phyloP scores from a whole-genome alignment of 2,888 invertebrate genomes.

The Phrixothrix hirtus region DNA sequence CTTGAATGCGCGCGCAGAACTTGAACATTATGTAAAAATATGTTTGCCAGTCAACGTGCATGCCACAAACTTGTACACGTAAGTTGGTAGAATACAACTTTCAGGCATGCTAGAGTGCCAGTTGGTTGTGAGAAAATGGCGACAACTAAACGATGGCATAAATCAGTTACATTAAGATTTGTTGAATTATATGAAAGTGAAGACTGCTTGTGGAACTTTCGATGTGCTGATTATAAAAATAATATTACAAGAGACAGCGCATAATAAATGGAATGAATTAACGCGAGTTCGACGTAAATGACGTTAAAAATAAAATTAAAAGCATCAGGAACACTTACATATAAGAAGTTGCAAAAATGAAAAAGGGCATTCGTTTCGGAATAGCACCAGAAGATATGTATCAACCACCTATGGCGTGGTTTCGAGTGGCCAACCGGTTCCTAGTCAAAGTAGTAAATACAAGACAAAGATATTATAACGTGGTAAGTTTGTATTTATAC shows the following conservation, averaged over 20 bases:
- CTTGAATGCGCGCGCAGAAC: no score
- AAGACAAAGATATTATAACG: neutral
- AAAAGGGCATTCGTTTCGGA: neutral
- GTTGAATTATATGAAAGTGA: constrained; percentile 1
- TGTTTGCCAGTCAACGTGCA: no score
- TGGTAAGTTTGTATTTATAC: no score
- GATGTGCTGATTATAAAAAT: neutral
- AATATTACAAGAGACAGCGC: constrained; percentile 1
- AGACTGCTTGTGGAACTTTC: constrained; percentile 2
- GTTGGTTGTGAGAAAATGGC: no score
- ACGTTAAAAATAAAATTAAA: constrained; percentile 1
- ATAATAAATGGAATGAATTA: neutral
- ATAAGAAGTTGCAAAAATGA: neutral
- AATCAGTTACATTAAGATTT: constrained; percentile 2
- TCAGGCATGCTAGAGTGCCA: no score
- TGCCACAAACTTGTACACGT: no score
- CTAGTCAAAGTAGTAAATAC: neutral
- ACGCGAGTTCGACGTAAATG: neutral
- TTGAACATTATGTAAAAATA: no score
- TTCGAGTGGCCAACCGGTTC: neutral
- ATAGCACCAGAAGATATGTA: neutral
- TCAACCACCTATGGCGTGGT: neutral
- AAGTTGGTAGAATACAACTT: no score
- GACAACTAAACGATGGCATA: no score
- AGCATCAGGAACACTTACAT: neutral